Evolutionary conservation across 2,888 invertebrate genomes (phyloP).

Genomic region (Clunio marinus): DNA sequence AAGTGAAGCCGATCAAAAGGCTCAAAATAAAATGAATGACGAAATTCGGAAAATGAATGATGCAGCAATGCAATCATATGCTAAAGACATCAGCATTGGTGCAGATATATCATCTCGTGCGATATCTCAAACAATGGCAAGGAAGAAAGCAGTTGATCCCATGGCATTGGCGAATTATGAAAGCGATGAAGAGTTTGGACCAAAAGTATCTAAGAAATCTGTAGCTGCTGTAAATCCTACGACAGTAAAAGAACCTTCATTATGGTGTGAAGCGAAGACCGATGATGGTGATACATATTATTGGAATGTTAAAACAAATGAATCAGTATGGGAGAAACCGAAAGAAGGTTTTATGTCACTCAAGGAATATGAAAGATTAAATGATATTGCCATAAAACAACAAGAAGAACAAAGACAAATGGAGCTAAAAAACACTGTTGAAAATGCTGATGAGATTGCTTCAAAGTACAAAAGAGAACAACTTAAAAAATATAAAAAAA

Average conservation of each 20-base stretch:
- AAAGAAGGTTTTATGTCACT: slow-evolving; percentile 66
- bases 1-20: slow-evolving; percentile 74
- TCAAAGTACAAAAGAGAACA: slow-evolving; percentile 51
- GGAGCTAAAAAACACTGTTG: slow-evolving; percentile 50
- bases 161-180: slow-evolving; percentile 35
- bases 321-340: slow-evolving; percentile 73
- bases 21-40: slow-evolving; percentile 69
- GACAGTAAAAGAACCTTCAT: slow-evolving; percentile 46
- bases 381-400: slow-evolving; percentile 53
- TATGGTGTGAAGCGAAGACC: slow-evolving; percentile 77
- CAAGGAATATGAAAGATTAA: slow-evolving; percentile 59
- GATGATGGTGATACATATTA: slow-evolving; percentile 77
- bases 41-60: slow-evolving; percentile 85
- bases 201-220: slow-evolving; percentile 46
- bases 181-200: slow-evolving; percentile 42
- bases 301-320: slow-evolving; percentile 72
- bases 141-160: slow-evolving; percentile 37
- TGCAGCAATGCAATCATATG: slow-evolving; percentile 82
- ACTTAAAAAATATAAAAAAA: slow-evolving; percentile 46
- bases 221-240: slow-evolving; percentile 41
- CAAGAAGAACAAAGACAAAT: slow-evolving; percentile 53
- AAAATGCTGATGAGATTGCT: slow-evolving; percentile 53
- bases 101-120: slow-evolving; percentile 49
- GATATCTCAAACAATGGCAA: slow-evolving; percentile 42
- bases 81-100: slow-evolving; percentile 66